Conservation (phyloP, 2,113 vertebrate genomes). For the Sander vitreus region DNA sequence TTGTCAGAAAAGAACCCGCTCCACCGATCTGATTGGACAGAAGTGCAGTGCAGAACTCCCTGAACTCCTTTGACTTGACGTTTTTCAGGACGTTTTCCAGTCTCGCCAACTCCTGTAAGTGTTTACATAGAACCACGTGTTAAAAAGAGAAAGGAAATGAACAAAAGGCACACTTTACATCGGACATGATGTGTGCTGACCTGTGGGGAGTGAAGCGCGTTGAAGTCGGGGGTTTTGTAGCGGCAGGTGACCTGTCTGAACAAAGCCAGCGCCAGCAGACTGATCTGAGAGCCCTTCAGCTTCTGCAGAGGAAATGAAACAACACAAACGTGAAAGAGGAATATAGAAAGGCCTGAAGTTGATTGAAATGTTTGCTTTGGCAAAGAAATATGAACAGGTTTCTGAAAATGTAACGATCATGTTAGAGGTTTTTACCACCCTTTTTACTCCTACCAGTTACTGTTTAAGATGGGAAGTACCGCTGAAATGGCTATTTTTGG, state of each 20-base stretch:
- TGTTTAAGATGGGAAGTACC: background rate
- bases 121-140: background rate
- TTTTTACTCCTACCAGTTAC: too few species aligned
- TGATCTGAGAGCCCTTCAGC: slow-evolving; percentile 29
- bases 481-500: too few species aligned
- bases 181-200: slow-evolving; percentile 29
- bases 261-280: slow-evolving; percentile 72
- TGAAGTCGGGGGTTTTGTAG: slow-evolving; percentile 48
- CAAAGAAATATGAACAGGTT: too few species aligned
- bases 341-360: background rate
- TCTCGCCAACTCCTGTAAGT: slow-evolving; percentile 42
- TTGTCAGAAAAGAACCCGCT: slow-evolving; percentile 21
- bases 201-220: slow-evolving; percentile 51
- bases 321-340: background rate
- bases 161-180: too few species aligned
- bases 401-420: too few species aligned
- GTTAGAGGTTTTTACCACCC: too few species aligned
- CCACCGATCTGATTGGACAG: slow-evolving; percentile 69
- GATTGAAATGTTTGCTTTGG: background rate
- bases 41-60: slow-evolving; percentile 76
- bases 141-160: background rate
- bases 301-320: slow-evolving; percentile 49
- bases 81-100: slow-evolving; percentile 61
- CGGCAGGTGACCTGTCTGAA: slow-evolving; percentile 80
- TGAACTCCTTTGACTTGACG: slow-evolving; percentile 16